Evolutionary conservation across 2,113 vertebrate species (phyloP).

Genomic region (Halichoeres trimaculatus): DNA sequence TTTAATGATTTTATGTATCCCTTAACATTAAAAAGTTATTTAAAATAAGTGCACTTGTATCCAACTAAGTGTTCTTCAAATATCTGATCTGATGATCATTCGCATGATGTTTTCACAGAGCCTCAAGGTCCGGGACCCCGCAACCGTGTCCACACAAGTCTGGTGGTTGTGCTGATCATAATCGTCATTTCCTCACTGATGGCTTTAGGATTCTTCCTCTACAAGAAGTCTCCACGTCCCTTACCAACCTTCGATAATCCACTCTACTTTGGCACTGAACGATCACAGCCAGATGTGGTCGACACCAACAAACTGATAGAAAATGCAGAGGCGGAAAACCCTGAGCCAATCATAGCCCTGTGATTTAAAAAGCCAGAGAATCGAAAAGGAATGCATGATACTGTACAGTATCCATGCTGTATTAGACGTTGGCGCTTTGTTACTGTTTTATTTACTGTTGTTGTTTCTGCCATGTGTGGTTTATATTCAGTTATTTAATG

Average conservation of each 20-base stretch:
- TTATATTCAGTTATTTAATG: slow-evolving; percentile 71
- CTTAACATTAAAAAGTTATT: no score
- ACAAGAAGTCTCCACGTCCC: slow-evolving; percentile 64
- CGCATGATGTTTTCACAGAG: slow-evolving; percentile 39
- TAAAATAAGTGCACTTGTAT: no score
- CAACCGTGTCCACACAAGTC: slow-evolving; percentile 65
- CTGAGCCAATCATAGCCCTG: slow-evolving; percentile 72
- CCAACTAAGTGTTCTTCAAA: background rate
- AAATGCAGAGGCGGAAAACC: slow-evolving; percentile 66
- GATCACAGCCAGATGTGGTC: slow-evolving; percentile 69
- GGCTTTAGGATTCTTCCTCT: slow-evolving; percentile 52
- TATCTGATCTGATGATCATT: background rate
- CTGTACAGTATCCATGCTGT: slow-evolving; percentile 30
- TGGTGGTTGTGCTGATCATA: slow-evolving; percentile 68
- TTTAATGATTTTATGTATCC: no score
- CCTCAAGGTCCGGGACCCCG: background rate
- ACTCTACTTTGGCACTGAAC: slow-evolving; percentile 70
- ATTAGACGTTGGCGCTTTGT: slow-evolving; percentile 35
- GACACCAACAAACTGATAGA: slow-evolving; percentile 79
- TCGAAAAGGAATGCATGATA: slow-evolving; percentile 23
- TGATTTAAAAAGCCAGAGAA: slow-evolving; percentile 40
- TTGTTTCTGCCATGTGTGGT: slow-evolving; percentile 32
- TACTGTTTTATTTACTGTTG: slow-evolving; percentile 17
- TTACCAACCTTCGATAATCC: slow-evolving; percentile 77
- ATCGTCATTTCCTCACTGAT: slow-evolving; percentile 31